Percentiles rank a stretch among this genome's conserved stretches.
phyloP scores from a whole-genome alignment of 2,113 vertebrate genomes.

The Saccopteryx leptura region DNA sequence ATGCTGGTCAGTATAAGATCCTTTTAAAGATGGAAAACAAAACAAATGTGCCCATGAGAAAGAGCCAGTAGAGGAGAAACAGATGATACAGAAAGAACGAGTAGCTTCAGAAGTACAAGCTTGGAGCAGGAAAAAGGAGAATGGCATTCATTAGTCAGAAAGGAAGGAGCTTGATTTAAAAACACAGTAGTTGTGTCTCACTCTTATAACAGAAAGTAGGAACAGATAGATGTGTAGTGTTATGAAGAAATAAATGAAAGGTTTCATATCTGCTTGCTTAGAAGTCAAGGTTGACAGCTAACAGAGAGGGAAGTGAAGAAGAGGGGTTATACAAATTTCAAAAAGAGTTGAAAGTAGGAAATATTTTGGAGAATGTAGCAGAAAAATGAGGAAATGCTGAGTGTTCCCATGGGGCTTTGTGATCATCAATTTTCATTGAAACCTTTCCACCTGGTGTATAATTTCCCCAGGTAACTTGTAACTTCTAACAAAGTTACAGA shows the following conservation, averaged over 20 bases:
- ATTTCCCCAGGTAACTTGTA: not conserved
- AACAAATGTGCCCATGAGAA: not conserved
- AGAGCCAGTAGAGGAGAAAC: not conserved
- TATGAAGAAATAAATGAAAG: not conserved
- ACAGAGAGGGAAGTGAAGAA: not conserved
- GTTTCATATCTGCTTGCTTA: not conserved
- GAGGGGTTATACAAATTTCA: not conserved
- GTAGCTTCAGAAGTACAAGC: not conserved
- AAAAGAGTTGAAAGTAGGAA: not conserved
- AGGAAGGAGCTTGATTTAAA: not conserved
- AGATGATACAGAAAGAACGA: not conserved
- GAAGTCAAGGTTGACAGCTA: not conserved
- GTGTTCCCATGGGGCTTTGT: not conserved
- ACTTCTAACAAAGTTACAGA: not conserved
- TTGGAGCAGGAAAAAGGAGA: not conserved
- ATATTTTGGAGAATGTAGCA: not conserved
- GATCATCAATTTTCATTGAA: not conserved
- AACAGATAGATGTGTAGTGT: too few relatives aligned
- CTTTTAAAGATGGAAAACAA: not conserved
- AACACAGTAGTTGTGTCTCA: not conserved
- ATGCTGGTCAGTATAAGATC: not conserved
- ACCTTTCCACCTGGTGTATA: not conserved
- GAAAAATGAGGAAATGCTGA: accelerated
- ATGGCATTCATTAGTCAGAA: not conserved
- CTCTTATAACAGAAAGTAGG: not conserved